Conservation (phyloP, 1,140 invertebrate genomes). For the Habropoda laboriosa region DNA sequence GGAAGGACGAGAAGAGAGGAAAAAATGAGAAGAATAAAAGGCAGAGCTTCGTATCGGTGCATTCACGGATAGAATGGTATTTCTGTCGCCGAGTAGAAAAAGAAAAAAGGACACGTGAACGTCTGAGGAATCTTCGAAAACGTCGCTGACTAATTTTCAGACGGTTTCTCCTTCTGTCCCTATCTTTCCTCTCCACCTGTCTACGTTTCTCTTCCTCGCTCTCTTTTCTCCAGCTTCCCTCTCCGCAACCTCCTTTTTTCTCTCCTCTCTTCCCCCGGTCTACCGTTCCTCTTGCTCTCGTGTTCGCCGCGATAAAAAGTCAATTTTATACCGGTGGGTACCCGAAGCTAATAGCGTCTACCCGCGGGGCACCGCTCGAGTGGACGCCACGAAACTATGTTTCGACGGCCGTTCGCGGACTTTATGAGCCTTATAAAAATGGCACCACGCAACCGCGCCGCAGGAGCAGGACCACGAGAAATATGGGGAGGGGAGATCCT, state of each 20-base stretch:
- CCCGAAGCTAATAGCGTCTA: conserved; percentile 65
- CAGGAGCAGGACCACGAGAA: conserved; percentile 15
- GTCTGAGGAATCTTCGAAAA: conserved; percentile 60
- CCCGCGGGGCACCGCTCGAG: conserved; percentile 34
- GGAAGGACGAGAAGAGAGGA: not conserved
- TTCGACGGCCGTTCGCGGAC: conserved; percentile 61
- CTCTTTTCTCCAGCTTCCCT: conserved; percentile 14
- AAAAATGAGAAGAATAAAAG: conserved; percentile 15
- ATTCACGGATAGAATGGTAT: conserved; percentile 38
- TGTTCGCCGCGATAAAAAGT: conserved; percentile 73
- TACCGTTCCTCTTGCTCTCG: conserved; percentile 8
- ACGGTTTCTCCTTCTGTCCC: conserved; percentile 53
- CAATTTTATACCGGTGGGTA: conserved; percentile 74
- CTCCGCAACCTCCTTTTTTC: conserved; percentile 7
- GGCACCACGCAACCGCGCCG: conserved; percentile 58
- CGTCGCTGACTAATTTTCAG: conserved; percentile 76
- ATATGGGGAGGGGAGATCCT: conserved; percentile 3
- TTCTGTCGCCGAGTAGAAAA: conserved; percentile 5
- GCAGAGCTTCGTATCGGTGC: not conserved
- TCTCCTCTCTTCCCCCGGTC: not conserved
- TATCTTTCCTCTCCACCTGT: not conserved
- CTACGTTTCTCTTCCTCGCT: conserved; percentile 1
- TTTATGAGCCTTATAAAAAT: conserved; percentile 78
- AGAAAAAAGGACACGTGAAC: conserved; percentile 27
- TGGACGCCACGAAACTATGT: conserved; percentile 50